phyloP scores from a whole-genome alignment of 2,888 invertebrate genomes.

The Rhodophaea formosa region DNA sequence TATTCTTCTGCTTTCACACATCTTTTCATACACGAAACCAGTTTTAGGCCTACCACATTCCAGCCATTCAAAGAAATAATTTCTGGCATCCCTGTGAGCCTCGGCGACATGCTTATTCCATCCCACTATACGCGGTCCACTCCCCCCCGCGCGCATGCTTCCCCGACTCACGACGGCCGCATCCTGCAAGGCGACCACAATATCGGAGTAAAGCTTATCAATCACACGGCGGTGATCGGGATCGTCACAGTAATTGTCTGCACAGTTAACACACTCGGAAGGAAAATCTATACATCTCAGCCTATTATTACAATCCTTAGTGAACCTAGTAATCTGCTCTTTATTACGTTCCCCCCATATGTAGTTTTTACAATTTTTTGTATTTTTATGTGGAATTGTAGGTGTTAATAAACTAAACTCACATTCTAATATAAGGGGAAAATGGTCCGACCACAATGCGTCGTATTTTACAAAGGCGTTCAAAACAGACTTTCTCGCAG shows the following conservation, averaged over 20 bases:
- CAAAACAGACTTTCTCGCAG: slow-evolving; percentile 10
- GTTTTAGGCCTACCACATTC: slow-evolving; percentile 12
- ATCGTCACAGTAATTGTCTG: slow-evolving; percentile 18
- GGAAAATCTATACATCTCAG: slow-evolving; percentile 19
- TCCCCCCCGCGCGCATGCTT: slow-evolving; percentile 7
- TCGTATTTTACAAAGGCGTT: slow-evolving; percentile 20
- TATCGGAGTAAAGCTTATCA: slow-evolving; percentile 21
- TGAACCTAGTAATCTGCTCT: slow-evolving; percentile 1
- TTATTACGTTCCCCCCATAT: slow-evolving; percentile 15
- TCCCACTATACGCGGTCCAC: not conserved
- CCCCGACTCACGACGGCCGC: too few species aligned
- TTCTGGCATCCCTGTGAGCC: slow-evolving; percentile 15
- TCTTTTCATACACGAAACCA: slow-evolving; percentile 9
- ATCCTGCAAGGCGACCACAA: slow-evolving; percentile 20
- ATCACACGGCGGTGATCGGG: slow-evolving; percentile 16
- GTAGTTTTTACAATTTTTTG: not conserved
- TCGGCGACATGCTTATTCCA: slow-evolving; percentile 13
- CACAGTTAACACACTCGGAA: slow-evolving; percentile 15
- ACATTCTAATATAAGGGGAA: slow-evolving; percentile 23
- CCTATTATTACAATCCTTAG: slow-evolving; percentile 16
- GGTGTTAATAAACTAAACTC: slow-evolving; percentile 23
- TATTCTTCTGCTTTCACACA: slow-evolving; percentile 15
- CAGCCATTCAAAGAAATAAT: slow-evolving; percentile 10
- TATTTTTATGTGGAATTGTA: slow-evolving; percentile 7
- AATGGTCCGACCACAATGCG: slow-evolving; percentile 23